Conservation (phyloP, 2,113 vertebrate species). For the Gorsachius goisagi region DNA sequence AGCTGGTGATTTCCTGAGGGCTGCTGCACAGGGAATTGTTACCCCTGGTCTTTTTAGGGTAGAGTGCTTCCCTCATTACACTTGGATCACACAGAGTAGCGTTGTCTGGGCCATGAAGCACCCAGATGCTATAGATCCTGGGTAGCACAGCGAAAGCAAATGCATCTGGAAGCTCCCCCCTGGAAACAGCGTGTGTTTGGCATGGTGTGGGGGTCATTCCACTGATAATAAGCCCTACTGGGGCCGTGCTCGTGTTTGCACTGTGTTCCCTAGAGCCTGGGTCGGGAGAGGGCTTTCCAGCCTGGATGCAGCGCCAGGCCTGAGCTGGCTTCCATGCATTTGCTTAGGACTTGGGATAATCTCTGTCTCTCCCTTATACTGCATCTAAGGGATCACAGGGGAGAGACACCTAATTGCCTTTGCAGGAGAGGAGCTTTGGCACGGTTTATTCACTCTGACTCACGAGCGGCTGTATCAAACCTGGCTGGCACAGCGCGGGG, state of each 20-base stretch:
- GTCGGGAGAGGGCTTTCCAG: neutral
- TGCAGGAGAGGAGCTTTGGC: conserved; percentile 1
- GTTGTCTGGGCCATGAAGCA: neutral
- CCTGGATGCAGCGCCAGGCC: neutral
- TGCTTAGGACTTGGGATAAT: neutral
- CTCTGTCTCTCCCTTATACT: neutral
- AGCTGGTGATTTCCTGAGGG: neutral
- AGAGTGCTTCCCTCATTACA: neutral
- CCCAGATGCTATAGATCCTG: neutral
- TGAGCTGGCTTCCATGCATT: neutral
- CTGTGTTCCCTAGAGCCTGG: neutral
- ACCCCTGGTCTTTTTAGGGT: neutral
- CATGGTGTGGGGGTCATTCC: neutral
- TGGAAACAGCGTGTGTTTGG: neutral
- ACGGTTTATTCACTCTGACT: neutral
- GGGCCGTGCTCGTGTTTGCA: neutral
- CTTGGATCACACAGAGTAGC: neutral
- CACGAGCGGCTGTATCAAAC: neutral
- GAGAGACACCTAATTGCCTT: neutral
- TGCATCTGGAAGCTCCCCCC: neutral
- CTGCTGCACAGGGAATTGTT: neutral
- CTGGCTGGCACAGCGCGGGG: neutral
- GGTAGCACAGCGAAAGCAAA: neutral
- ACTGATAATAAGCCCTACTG: accelerated
- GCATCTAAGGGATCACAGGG: neutral